Base-by-base conservation (phyloP, 2,797 vertebrate species). In the Eulemur coronatus region DNA sequence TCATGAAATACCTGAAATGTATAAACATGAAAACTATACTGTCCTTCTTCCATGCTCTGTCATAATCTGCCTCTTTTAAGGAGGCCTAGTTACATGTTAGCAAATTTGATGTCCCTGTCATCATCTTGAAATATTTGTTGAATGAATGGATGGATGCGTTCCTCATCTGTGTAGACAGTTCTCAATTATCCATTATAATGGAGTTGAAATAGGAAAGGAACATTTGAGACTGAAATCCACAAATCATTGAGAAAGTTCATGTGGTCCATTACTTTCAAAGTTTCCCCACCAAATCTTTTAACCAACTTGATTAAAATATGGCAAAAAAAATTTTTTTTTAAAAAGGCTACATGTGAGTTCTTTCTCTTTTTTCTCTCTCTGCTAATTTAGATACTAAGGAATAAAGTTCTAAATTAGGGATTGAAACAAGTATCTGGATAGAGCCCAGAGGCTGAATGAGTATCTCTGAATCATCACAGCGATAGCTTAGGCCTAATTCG, bases 71-170 rank as follows among this genome's bases (percentile, higher is more conserved):
- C 48, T 76, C 73, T 86, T 87, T 70, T 65, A 46, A 92, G 81
- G 70, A 88, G 88, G n/a, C n/a, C 85, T 67, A 24, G 93, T 79
- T 94, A 85, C 89, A 48, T 91, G 95, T 79, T 87, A 89, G 91
- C 57, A 81, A 55, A 89, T 84, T 76, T 76, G 93, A 91, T 95
- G 55, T 70, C 28, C 22, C 65, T 89, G 89, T 94, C 89, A 73
- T n/a, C 52, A 15, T 86, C 86, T 96, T 97, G 96, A 97, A 94
- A 79, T 97, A 89, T 95, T 59, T 89, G 82, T 80, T 92, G 89
- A 90, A 78, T 93, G 93, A 78, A 89, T 96, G 95, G 91, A 85
- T 91, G 95, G 91, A 72, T 94, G 87, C 70, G 35, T 89, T 94
- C 61, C 82, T 93, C 95, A 91, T 96, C 96, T 94, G 89, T 88